phyloP scores from a whole-genome alignment of 2,888 invertebrate genomes.

The Euzophera pinguis region DNA sequence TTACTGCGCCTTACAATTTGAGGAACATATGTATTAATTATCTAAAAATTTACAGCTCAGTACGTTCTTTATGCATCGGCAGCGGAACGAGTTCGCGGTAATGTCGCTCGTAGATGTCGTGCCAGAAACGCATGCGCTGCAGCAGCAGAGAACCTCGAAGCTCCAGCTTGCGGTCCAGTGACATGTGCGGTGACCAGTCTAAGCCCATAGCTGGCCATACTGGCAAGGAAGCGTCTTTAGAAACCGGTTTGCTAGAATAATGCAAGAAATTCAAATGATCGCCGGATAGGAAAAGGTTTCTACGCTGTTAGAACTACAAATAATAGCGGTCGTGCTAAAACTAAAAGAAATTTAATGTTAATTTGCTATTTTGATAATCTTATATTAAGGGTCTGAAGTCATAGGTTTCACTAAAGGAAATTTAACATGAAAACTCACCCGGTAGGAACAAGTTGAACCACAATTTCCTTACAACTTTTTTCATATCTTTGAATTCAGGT shows the following conservation, averaged over 20 bases:
- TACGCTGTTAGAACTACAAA: too few relatives aligned
- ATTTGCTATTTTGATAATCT: too few relatives aligned
- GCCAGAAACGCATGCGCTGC: conserved; percentile 36
- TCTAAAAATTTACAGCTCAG: not conserved
- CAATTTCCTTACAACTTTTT: conserved; percentile 31
- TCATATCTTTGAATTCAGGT: conserved; percentile 31
- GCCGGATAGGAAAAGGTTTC: too few relatives aligned
- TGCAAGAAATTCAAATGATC: not conserved
- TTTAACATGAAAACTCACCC: too few relatives aligned
- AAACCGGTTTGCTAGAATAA: conserved; percentile 27
- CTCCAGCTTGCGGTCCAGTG: conserved; percentile 27
- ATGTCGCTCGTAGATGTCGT: conserved; percentile 37
- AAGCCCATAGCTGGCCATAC: conserved; percentile 36
- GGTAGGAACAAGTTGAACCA: conserved; percentile 41
- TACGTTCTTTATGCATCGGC: conserved; percentile 14
- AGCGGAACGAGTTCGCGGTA: conserved; percentile 36
- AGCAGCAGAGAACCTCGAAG: conserved; percentile 28
- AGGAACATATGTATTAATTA: not conserved
- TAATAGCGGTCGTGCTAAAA: too few relatives aligned
- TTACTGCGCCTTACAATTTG: too few relatives aligned
- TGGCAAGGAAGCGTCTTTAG: conserved; percentile 27
- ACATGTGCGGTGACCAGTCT: conserved; percentile 37
- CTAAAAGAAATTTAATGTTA: too few relatives aligned
- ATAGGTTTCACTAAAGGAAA: too few relatives aligned
- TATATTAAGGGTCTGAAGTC: too few relatives aligned